These are phyloP conservation scores for Huso huso DNA, from an alignment of 2,797 vertebrate species.

Conservation along the genomic window DNA sequence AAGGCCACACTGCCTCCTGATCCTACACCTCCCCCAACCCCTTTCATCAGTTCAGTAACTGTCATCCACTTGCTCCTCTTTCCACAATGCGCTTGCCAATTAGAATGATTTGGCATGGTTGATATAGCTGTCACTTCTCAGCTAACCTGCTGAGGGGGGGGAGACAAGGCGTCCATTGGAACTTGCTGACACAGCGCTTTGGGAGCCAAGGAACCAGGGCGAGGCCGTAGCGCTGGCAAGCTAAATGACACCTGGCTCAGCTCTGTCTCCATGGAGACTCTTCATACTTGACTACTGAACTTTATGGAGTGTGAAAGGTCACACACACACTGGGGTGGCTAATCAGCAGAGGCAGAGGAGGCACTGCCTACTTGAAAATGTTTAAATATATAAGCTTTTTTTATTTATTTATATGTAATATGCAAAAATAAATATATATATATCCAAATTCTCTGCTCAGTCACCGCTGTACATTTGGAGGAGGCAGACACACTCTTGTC, in stretches of 20 bases:
- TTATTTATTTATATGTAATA: no score
- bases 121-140: conserved; percentile 2
- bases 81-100: conserved; percentile 7
- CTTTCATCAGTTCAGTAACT: neutral
- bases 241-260: neutral
- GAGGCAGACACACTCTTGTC: no score
- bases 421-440: no score
- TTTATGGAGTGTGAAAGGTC: neutral
- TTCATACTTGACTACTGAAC: neutral
- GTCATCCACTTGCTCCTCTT: neutral
- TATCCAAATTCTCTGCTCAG: no score
- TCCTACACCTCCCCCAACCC: no score
- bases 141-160: neutral
- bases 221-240: neutral
- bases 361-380: no score
- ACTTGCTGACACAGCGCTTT: conserved; percentile 25
- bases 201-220: conserved; percentile 21
- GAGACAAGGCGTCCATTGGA: neutral
- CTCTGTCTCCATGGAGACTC: neutral
- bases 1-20: no score
- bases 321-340: no score
- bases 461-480: no score
- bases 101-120: conserved; percentile 14
- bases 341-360: no score
- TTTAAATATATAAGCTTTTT: no score